Evolutionary conservation across 2,113 vertebrate genomes (phyloP).

Genomic region (Calyptomena viridis): DNA sequence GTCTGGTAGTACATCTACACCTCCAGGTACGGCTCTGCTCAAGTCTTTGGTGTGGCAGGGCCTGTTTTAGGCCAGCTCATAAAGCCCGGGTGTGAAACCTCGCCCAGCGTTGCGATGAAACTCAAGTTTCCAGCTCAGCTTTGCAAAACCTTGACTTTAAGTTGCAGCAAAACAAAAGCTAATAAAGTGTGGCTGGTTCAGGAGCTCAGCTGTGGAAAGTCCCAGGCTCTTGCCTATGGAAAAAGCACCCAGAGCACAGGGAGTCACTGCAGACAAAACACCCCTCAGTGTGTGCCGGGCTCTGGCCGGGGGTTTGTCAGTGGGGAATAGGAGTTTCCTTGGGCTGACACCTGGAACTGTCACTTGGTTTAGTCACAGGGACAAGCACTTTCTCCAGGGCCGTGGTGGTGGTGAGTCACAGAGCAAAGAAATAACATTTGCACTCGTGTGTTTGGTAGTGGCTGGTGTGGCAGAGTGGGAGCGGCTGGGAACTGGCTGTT

Average conservation of each 20-base stretch:
- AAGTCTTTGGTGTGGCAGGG: neutral
- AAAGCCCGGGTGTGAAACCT: neutral
- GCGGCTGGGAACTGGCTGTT: neutral
- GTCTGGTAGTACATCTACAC: neutral
- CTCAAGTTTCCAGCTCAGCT: neutral
- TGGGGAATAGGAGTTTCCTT: neutral
- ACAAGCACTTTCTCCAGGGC: slow-evolving; percentile 46
- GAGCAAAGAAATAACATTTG: neutral
- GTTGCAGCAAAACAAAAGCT: neutral
- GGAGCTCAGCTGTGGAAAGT: neutral
- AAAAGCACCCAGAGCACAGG: neutral
- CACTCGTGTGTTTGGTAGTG: neutral
- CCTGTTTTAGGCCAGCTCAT: neutral
- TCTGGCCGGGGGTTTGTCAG: neutral
- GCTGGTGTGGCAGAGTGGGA: neutral
- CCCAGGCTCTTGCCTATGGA: neutral
- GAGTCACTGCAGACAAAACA: neutral
- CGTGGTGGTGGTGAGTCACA: neutral
- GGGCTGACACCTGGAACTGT: neutral
- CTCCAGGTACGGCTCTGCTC: neutral
- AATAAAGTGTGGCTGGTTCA: neutral
- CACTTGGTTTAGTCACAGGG: slow-evolving; percentile 19
- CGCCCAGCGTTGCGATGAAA: fast-evolving
- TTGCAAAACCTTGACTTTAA: neutral
- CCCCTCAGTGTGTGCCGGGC: neutral